These are phyloP conservation scores for Piaya cayana DNA, from an alignment of 2,113 vertebrate genomes.

Conservation along the genomic window DNA sequence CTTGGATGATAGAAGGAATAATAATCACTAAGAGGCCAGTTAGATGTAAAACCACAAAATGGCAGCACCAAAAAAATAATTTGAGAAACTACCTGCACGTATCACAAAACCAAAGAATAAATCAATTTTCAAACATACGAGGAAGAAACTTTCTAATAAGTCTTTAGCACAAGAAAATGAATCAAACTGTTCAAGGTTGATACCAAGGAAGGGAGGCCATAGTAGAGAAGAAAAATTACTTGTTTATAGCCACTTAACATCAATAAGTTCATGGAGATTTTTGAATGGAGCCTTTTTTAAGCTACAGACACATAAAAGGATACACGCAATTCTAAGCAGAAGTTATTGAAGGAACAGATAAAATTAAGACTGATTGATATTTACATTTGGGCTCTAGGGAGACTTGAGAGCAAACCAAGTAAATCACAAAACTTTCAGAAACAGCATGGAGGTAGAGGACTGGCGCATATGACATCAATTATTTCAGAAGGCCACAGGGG, in stretches of 20 bases:
- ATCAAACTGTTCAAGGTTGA: background rate
- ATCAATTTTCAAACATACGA: background rate
- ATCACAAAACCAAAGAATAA: background rate
- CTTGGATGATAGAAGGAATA: background rate
- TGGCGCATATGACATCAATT: background rate
- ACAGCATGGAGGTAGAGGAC: background rate
- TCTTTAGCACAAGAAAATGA: background rate
- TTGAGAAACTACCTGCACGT: background rate
- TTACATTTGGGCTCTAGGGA: background rate
- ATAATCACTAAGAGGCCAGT: background rate
- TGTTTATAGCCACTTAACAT: background rate
- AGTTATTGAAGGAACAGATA: background rate
- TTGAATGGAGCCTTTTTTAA: background rate
- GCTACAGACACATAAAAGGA: background rate
- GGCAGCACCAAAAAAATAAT: background rate
- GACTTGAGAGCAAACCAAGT: background rate
- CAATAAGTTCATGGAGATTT: background rate
- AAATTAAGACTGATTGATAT: background rate
- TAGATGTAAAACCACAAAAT: background rate
- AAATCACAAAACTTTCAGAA: background rate
- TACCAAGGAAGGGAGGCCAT: background rate
- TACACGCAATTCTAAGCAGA: background rate
- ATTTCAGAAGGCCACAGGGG: background rate
- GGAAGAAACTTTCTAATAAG: background rate
- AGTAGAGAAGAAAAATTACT: background rate